Conservation (phyloP, 2,888 invertebrate species). For the Phania funesta region DNA sequence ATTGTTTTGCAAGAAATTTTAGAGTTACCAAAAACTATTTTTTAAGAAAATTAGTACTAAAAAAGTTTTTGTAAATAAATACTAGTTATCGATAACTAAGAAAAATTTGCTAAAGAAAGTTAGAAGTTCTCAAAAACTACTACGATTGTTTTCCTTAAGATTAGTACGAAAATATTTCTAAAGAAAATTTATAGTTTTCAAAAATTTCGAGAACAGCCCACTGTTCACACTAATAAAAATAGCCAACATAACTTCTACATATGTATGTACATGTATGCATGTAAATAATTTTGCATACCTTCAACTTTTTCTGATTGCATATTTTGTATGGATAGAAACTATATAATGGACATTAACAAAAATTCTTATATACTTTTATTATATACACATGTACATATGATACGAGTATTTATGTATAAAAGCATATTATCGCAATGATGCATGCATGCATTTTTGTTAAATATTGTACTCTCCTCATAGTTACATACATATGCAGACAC, state of each 20-base stretch:
- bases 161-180: background rate
- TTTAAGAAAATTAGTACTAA: no score
- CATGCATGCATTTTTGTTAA: constrained; percentile 30
- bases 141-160: background rate
- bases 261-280: no score
- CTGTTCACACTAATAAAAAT: constrained; percentile 19
- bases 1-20: background rate
- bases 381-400: background rate
- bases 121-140: background rate
- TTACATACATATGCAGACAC: background rate
- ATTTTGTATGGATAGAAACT: background rate
- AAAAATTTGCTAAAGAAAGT: background rate
- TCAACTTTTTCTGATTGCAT: background rate
- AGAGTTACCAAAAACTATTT: no score
- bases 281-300: constrained; percentile 10
- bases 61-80: background rate
- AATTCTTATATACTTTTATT: background rate
- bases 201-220: background rate
- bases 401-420: background rate
- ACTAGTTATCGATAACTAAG: background rate
- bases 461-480: constrained; percentile 2
- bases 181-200: background rate
- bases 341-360: background rate
- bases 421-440: constrained; percentile 17
- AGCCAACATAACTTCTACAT: no score